Conservation (phyloP, 2,113 vertebrate genomes). For the Brachyhypopomus gauderio region DNA sequence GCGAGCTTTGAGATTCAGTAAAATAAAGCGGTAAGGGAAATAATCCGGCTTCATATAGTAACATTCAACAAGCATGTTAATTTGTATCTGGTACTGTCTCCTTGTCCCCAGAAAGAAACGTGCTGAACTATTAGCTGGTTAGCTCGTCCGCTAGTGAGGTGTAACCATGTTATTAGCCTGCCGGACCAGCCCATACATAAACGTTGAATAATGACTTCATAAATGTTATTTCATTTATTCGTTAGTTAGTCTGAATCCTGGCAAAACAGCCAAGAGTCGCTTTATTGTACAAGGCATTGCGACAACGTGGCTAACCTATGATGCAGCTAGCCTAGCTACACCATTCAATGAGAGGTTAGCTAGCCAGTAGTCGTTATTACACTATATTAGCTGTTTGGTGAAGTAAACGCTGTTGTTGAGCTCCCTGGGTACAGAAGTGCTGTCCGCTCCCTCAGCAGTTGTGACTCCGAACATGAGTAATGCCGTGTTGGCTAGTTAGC, state of each 20-base stretch:
- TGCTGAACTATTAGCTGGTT: neutral
- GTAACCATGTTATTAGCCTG: too few species aligned
- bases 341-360: neutral
- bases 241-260: too few species aligned
- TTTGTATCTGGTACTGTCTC: neutral
- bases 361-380: neutral
- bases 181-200: too few species aligned
- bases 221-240: too few species aligned
- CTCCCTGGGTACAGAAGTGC: neutral
- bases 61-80: too few species aligned
- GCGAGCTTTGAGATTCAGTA: neutral
- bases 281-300: too few species aligned
- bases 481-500: too few species aligned
- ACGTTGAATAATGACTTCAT: too few species aligned
- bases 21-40: conserved; percentile 2
- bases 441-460: too few species aligned
- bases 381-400: neutral
- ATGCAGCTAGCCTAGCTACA: neutral
- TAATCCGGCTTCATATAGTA: too few species aligned
- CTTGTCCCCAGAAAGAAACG: neutral
- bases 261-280: too few species aligned
- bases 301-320: too few species aligned
- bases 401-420: neutral
- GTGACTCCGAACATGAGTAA: neutral
- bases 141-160: neutral